A percentile compares a stretch with the other conserved stretches of the same genome.
Evolutionary conservation across 1,140 invertebrate species (phyloP).

Genomic region (Pachyrhynchus sulphureomaculatus): DNA sequence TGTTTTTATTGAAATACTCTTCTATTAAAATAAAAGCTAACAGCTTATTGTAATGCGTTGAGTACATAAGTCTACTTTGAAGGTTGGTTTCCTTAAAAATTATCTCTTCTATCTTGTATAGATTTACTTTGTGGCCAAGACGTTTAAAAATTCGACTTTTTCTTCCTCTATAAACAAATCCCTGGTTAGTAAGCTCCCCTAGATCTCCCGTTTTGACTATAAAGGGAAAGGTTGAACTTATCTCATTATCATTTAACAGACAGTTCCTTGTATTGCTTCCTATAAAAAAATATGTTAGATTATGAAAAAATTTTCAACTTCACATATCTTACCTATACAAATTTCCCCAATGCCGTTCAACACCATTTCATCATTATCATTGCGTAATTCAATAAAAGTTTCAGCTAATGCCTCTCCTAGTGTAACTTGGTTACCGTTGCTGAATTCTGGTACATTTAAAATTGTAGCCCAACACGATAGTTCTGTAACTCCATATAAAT

Average conservation of each 20-base stretch:
- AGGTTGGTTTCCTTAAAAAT: constrained; percentile 54
- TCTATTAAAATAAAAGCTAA: constrained; percentile 56
- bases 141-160: constrained; percentile 70
- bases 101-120: constrained; percentile 61
- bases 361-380: constrained; percentile 42
- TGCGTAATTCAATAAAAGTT: constrained; percentile 60
- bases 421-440: constrained; percentile 48
- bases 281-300: constrained; percentile 15
- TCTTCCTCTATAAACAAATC: constrained; percentile 66
- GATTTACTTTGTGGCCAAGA: constrained; percentile 68
- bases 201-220: constrained; percentile 70
- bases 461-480: constrained; percentile 80
- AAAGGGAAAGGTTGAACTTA: constrained; percentile 47
- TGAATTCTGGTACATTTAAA: constrained; percentile 52
- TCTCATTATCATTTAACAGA: constrained; percentile 55
- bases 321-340: constrained; percentile 45
- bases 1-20: constrained; percentile 46
- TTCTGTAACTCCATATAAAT: constrained; percentile 82
- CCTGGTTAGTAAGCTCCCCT: constrained; percentile 55
- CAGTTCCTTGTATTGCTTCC: constrained; percentile 65
- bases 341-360: constrained; percentile 58
- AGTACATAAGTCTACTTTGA: constrained; percentile 57
- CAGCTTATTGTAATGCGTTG: constrained; percentile 53
- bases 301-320: not conserved
- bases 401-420: constrained; percentile 64